phyloP scores from a whole-genome alignment of 2,797 vertebrate species.

The Trematomus bernacchii region DNA sequence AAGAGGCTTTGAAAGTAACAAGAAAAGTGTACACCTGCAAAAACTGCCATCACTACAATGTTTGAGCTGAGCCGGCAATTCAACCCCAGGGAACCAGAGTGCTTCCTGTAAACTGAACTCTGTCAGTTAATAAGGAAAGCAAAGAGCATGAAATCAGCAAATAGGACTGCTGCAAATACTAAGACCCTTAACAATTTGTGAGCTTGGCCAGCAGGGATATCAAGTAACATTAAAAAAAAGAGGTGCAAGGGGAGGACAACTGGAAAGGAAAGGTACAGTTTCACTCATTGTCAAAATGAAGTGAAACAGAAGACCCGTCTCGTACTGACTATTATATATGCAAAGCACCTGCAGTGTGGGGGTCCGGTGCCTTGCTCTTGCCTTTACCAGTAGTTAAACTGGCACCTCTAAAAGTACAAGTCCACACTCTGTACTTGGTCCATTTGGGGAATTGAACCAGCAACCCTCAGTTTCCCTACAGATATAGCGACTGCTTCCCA shows the following conservation, averaged over 20 bases:
- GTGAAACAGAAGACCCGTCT: too few relatives aligned
- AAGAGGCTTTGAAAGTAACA: conserved; percentile 14
- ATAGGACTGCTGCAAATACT: conserved; percentile 19
- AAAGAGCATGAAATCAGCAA: conserved; percentile 32
- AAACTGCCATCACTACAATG: conserved; percentile 51
- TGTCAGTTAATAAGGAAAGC: conserved; percentile 50
- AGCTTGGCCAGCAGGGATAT: conserved; percentile 1
- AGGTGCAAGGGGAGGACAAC: not conserved
- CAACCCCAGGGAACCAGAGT: conserved; percentile 44
- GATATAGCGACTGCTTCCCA: too few relatives aligned
- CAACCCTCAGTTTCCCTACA: too few relatives aligned
- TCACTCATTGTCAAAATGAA: too few relatives aligned
- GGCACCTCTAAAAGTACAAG: too few relatives aligned
- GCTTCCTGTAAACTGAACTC: conserved; percentile 58
- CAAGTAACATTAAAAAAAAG: not conserved
- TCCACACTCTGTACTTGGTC: too few relatives aligned
- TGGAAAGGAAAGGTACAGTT: not conserved
- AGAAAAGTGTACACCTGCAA: conserved; percentile 54
- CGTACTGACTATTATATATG: too few relatives aligned
- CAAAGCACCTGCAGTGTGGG: too few relatives aligned
- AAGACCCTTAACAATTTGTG: conserved; percentile 16
- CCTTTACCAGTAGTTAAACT: too few relatives aligned
- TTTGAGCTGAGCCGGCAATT: conserved; percentile 53
- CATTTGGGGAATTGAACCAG: too few relatives aligned
- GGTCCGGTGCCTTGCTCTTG: too few relatives aligned